Base-by-base conservation (phyloP, 1,140 invertebrate genomes). In the Catajapyx aquilonaris region DNA sequence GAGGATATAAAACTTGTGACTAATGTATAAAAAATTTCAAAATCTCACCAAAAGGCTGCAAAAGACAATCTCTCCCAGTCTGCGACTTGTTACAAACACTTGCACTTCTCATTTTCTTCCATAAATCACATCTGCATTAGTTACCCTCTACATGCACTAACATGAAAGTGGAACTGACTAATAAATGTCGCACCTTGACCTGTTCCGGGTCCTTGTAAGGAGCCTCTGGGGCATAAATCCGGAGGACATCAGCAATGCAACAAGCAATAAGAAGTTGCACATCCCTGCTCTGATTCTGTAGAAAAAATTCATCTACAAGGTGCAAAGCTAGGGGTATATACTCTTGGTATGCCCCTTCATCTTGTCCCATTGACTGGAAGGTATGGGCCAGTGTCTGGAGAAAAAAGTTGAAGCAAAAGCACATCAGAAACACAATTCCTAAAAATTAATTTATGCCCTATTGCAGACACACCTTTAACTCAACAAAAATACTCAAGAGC, bases 151-250 rank as follows among this genome's bases (percentile, higher is more conserved):
- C 7, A n/a, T n/a, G n/a, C n/a, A n/a, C n/a, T 15, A 18, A 35
- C 7, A 20, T 11, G 20, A 9, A 3, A 13, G 22, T n/a, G n/a
- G n/a, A n/a, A n/a, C n/a, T n/a, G n/a, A n/a, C 7, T 3, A n/a
- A n/a, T n/a, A n/a, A 25, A 34, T 16, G 20, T 39, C 44, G 41
- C 50, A 71, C 68, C 58, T 81, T 84, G 34, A 95, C 76, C 61
- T 91, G 84, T 38, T 87, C 80, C 22, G 81, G 73, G 56, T 95
- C 87, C 60, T 90, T 93, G 54, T 94, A 97, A 0, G 91, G 91
- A 40, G 90, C 88, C 55, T 95, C 90, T n/a, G 91, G 90, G 5
- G 90, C 90, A 62, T 93, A 96, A n/a, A 97, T 85, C 41, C 91
- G 61, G 25, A 97, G 69, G 17, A 97, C 85, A 61, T 97, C 91